These are phyloP conservation scores for Aromia moschata DNA, from an alignment of 2,888 invertebrate species.

Conservation along the genomic window DNA sequence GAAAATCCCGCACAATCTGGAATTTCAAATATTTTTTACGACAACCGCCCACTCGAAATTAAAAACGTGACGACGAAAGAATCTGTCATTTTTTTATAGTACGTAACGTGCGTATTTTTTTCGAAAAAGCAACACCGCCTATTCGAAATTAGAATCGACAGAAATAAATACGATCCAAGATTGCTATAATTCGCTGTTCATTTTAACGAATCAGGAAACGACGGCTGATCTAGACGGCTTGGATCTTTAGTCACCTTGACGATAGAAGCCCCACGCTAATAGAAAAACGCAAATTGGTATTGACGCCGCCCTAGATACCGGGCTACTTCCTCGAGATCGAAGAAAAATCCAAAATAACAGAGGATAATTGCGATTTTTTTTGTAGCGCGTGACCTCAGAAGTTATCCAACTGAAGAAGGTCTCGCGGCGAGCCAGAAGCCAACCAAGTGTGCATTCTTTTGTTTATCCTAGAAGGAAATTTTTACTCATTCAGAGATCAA, in stretches of 20 bases:
- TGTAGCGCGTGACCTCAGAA: neutral
- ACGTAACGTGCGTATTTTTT: too few species aligned
- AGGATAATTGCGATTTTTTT: neutral
- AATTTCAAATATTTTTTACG: too few species aligned
- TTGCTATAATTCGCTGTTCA: neutral
- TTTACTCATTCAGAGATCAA: too few species aligned
- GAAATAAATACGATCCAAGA: neutral
- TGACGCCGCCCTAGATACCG: neutral
- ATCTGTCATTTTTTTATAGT: too few species aligned
- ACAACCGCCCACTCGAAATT: too few species aligned
- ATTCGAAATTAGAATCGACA: too few species aligned
- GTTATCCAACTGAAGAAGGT: conserved; percentile 13
- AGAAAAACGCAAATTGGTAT: conserved; percentile 4
- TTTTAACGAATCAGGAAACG: neutral
- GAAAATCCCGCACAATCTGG: too few species aligned
- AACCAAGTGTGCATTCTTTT: conserved; percentile 4
- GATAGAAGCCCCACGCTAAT: neutral
- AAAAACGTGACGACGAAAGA: too few species aligned
- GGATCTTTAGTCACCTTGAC: too few species aligned
- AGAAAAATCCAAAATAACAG: neutral
- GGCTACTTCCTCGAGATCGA: neutral
- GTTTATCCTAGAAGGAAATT: too few species aligned
- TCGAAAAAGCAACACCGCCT: too few species aligned
- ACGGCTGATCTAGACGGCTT: too few species aligned
- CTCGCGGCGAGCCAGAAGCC: neutral